These are phyloP conservation scores for Ceraclea dissimilis DNA, from an alignment of 2,888 invertebrate species.

Conservation along the genomic window DNA sequence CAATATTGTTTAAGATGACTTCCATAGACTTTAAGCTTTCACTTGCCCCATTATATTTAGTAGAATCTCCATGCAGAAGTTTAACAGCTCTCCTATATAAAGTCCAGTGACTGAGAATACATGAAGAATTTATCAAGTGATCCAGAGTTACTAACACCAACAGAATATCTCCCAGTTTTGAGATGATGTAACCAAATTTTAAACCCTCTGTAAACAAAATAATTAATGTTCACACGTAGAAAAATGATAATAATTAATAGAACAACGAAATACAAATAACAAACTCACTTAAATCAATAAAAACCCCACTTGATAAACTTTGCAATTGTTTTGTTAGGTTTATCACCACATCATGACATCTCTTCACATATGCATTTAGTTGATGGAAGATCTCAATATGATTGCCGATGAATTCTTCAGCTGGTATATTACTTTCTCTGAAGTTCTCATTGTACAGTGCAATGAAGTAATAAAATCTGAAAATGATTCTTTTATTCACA, in stretches of 20 bases:
- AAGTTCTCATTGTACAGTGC: constrained; percentile 61
- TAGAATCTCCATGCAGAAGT: constrained; percentile 56
- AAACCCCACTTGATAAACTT: constrained; percentile 53
- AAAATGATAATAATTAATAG: not conserved
- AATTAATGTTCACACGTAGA: not conserved
- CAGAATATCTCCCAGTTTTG: constrained; percentile 58
- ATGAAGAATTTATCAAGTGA: constrained; percentile 50
- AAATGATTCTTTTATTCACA: too few relatives aligned
- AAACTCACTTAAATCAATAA: constrained; percentile 40
- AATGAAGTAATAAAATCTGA: constrained; percentile 50
- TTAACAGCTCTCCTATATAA: constrained; percentile 68
- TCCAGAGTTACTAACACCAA: constrained; percentile 63
- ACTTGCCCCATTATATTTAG: constrained; percentile 51
- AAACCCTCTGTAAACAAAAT: constrained; percentile 38
- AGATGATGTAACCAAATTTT: constrained; percentile 43
- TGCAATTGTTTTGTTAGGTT: constrained; percentile 70
- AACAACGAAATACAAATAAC: not conserved
- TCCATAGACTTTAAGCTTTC: constrained; percentile 60
- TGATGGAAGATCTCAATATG: constrained; percentile 55
- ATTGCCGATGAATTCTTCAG: constrained; percentile 38
- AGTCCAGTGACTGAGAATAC: constrained; percentile 63
- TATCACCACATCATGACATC: constrained; percentile 63
- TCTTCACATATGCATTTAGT: constrained; percentile 59
- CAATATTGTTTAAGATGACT: constrained; percentile 62
- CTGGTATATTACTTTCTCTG: constrained; percentile 31